Base-by-base conservation (phyloP, 1,140 invertebrate species). In the Hermatobates lingyangjiaoensis region DNA sequence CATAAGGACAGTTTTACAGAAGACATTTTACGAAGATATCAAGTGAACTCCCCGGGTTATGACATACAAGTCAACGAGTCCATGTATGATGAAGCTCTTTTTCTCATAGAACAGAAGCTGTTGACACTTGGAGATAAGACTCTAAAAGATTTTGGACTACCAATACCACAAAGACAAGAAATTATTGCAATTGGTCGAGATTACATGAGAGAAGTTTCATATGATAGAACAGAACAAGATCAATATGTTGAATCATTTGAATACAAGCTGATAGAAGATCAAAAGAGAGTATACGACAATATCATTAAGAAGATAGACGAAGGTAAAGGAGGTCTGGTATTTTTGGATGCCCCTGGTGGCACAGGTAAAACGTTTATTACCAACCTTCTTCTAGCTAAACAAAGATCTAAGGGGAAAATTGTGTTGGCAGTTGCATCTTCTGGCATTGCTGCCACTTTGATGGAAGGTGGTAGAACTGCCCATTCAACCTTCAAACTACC, bases 371-470 rank as follows among this genome's bases (percentile, higher is more conserved):
- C 42, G 5, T 44, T 44, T 20, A 7, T 44, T n/a, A 14, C 20
- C 7, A 44, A 44, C 20, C 7, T 44, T 7, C 20, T 44, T 12
- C 21, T 44, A 7, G 42, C 42, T 44, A n/a, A n/a, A n/a, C 7
- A 12, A 34, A 34, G 42, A 44, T 7, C 7, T 10, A 20, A 44
- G 20, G 20, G 20, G 7, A 44, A 44, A 7, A 44, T 23, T n/a
- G 42, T 20, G 5, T 7, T 44, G 7, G 42, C 42, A 7, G 42
- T 44, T 44, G 42, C 20, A 12, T 69, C 63, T n/a, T 66, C 62
- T 24, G 66, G 67, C 28, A 71, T 71, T 53, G 67, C 67, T 25
- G 63, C 68, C 38, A 68, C 64, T 50, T 60, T 69, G 46, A 45
- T 71, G 23, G 55, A 60, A 34, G 65, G 63, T 53, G 68, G 65